Evolutionary conservation across 2,888 invertebrate species (phyloP).

Genomic region (Drosophila robusta): DNA sequence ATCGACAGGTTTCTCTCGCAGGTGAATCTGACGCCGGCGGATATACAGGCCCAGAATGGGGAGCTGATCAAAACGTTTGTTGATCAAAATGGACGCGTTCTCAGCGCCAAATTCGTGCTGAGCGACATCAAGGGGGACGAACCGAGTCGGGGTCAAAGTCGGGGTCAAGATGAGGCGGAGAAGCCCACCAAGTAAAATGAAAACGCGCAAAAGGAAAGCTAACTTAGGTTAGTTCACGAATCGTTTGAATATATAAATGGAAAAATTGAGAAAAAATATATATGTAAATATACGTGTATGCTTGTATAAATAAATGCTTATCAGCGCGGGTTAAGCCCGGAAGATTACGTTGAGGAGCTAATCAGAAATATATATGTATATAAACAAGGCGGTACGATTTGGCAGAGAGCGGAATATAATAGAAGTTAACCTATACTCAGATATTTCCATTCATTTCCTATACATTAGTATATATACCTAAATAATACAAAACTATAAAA

Average conservation of each 20-base stretch:
- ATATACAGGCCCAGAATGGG: slow-evolving; percentile 62
- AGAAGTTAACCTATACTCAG: background rate
- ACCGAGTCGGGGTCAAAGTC: slow-evolving; percentile 5
- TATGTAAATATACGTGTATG: background rate
- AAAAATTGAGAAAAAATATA: background rate
- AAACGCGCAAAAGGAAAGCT: background rate
- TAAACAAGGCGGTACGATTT: background rate
- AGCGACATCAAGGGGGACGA: slow-evolving; percentile 52
- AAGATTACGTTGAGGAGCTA: slow-evolving; percentile 5
- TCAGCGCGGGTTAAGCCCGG: slow-evolving; percentile 40
- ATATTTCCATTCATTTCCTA: no score
- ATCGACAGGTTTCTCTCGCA: slow-evolving; percentile 66
- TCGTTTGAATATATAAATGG: background rate
- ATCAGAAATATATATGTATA: background rate
- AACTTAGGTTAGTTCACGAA: background rate
- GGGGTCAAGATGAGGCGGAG: background rate
- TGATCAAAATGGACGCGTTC: slow-evolving; percentile 70
- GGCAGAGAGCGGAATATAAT: background rate
- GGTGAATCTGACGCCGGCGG: slow-evolving; percentile 58
- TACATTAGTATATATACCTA: no score
- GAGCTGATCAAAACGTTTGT: slow-evolving; percentile 66
- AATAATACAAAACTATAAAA: no score
- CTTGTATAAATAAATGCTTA: slow-evolving; percentile 35
- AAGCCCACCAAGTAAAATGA: slow-evolving; percentile 28
- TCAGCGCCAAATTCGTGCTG: slow-evolving; percentile 70